Percentiles rank a stretch among this genome's conserved stretches.
Evolutionary conservation across 2,113 vertebrate species (phyloP).

Genomic region (Shinisaurus crocodilurus): DNA sequence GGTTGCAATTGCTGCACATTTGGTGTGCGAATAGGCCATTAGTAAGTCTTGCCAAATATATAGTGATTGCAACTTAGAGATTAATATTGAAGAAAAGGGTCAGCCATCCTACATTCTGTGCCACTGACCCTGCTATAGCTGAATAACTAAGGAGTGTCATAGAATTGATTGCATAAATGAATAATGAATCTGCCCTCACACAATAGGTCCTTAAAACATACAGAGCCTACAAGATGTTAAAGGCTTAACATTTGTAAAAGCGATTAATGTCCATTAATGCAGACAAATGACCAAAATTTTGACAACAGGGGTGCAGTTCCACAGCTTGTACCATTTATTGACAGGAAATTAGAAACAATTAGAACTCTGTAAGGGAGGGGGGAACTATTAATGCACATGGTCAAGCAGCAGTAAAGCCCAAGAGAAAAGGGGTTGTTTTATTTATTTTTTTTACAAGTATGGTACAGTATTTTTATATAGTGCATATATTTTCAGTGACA

Average conservation of each 20-base stretch:
- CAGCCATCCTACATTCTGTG: slow-evolving; percentile 43
- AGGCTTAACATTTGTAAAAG: slow-evolving; percentile 71
- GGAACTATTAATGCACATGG: slow-evolving; percentile 57
- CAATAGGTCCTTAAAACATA: slow-evolving; percentile 58
- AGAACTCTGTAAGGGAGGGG: slow-evolving; percentile 77
- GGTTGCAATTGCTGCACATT: background rate
- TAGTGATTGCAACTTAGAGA: background rate
- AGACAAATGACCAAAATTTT: slow-evolving; percentile 79
- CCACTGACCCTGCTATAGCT: slow-evolving; percentile 43
- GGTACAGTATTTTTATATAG: background rate
- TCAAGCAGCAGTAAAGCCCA: slow-evolving; percentile 67
- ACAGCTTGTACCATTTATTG: slow-evolving; percentile 81
- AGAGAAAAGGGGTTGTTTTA: slow-evolving; percentile 54
- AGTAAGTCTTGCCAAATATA: background rate
- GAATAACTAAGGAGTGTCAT: background rate
- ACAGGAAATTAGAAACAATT: slow-evolving; percentile 84
- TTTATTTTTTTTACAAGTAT: slow-evolving; percentile 45
- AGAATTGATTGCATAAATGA: slow-evolving; percentile 49
- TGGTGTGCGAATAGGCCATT: background rate
- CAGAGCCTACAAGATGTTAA: slow-evolving; percentile 54
- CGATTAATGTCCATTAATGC: slow-evolving; percentile 70
- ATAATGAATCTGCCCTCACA: slow-evolving; percentile 46
- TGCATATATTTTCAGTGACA: slow-evolving; percentile 26
- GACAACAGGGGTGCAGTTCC: slow-evolving; percentile 68
- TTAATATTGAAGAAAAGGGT: background rate